These are phyloP conservation scores for Heteropelma amictum DNA, from an alignment of 2,888 invertebrate species.

Conservation along the genomic window DNA sequence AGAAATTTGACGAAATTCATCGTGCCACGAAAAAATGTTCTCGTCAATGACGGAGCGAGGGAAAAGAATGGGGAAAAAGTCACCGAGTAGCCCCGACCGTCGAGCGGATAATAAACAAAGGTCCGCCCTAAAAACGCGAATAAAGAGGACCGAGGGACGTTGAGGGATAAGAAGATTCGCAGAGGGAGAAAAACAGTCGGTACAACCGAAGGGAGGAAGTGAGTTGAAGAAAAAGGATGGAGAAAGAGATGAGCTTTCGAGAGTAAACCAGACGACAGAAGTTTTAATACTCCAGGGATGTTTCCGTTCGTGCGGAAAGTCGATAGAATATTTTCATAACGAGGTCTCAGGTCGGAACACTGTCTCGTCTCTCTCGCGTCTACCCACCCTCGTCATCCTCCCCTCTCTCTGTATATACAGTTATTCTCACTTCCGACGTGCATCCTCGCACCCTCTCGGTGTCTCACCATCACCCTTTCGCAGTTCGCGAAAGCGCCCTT, in stretches of 20 bases:
- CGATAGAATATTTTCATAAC: slow-evolving; percentile 59
- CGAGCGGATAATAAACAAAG: background rate
- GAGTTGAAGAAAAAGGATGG: background rate
- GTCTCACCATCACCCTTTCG: background rate
- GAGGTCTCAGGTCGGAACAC: slow-evolving; percentile 47
- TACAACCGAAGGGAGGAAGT: background rate
- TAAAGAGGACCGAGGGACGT: slow-evolving; percentile 11
- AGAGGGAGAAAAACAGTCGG: slow-evolving; percentile 1
- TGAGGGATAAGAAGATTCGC: slow-evolving; percentile 4
- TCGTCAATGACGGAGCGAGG: background rate
- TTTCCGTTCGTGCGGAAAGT: slow-evolving; percentile 51
- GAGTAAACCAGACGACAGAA: slow-evolving; percentile 54
- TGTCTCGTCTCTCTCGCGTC: slow-evolving; percentile 2
- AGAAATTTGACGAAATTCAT: slow-evolving; percentile 32
- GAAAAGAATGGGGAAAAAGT: background rate
- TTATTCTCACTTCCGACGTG: background rate
- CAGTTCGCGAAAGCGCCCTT: slow-evolving; percentile 9
- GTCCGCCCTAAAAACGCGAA: slow-evolving; percentile 29
- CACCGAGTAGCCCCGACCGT: slow-evolving; percentile 2
- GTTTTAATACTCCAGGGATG: slow-evolving; percentile 56
- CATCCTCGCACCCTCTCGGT: slow-evolving; percentile 8
- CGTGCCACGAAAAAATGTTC: slow-evolving; percentile 4
- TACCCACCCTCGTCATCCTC: background rate
- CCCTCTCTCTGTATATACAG: no score
- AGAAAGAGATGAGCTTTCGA: slow-evolving; percentile 11